A percentile compares a stretch with the other conserved stretches of the same genome.
Conservation (phyloP, 1,140 invertebrate species). For the Phymastichus coffea region DNA sequence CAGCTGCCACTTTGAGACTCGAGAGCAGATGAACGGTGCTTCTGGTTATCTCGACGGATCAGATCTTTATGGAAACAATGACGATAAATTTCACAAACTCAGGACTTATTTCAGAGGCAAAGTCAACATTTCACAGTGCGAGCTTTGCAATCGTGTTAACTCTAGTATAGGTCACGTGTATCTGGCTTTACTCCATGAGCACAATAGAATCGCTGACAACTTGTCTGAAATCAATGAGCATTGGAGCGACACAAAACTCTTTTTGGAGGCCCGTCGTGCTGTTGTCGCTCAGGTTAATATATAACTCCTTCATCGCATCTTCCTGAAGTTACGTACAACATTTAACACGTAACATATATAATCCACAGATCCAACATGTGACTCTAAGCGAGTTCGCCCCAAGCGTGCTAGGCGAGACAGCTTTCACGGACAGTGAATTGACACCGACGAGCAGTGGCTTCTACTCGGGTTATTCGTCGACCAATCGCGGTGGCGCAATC, state of each 20-base stretch:
- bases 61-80: constrained; percentile 78
- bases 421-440: constrained; percentile 66
- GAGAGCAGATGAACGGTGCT: constrained; percentile 86
- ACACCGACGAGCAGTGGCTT: constrained; percentile 65
- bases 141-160: constrained; percentile 54
- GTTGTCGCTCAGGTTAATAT: constrained; percentile 66
- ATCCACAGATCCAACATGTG: constrained; percentile 77
- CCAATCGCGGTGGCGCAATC: constrained; percentile 71
- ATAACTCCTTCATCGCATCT: no score
- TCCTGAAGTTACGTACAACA: no score
- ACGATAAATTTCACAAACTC: constrained; percentile 66
- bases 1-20: constrained; percentile 66
- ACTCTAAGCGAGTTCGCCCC: constrained; percentile 85
- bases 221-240: constrained; percentile 75
- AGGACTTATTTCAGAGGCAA: constrained; percentile 75
- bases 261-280: constrained; percentile 75
- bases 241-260: constrained; percentile 82
- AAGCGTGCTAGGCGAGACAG: constrained; percentile 71
- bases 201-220: constrained; percentile 79
- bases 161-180: constrained; percentile 61
- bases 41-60: constrained; percentile 86
- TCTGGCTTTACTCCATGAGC: constrained; percentile 72
- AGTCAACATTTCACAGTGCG: constrained; percentile 65
- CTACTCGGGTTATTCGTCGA: constrained; percentile 79
- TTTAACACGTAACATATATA: neutral